phyloP scores from a whole-genome alignment of 2,888 invertebrate genomes.

The Phortica magna region DNA sequence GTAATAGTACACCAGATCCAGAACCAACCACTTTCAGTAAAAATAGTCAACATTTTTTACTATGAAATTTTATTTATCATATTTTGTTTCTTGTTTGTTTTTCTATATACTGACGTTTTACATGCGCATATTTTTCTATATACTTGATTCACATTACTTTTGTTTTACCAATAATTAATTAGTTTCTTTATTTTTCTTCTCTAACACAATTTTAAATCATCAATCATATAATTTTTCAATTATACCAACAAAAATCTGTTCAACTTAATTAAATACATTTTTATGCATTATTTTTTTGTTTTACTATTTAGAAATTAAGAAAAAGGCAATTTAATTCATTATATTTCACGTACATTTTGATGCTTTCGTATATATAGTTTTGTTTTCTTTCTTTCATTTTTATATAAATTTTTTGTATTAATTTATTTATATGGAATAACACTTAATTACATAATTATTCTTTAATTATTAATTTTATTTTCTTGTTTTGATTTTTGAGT shows the following conservation, averaged over 20 bases:
- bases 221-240: conserved; percentile 1
- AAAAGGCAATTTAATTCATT: conserved; percentile 34
- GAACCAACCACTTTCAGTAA: background rate
- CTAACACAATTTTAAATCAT: conserved; percentile 18
- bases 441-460: conserved; percentile 74
- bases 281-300: background rate
- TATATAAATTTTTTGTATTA: conserved; percentile 49
- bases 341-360: conserved; percentile 2
- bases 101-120: conserved; percentile 25
- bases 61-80: conserved; percentile 33
- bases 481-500: conserved; percentile 44
- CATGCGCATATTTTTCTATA: conserved; percentile 11
- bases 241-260: conserved; percentile 5
- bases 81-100: conserved; percentile 24
- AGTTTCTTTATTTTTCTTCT: conserved; percentile 5
- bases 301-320: conserved; percentile 31
- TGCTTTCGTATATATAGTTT: conserved; percentile 30
- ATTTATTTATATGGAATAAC: conserved; percentile 75
- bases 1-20: too few relatives aligned
- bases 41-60: background rate
- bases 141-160: conserved; percentile 14
- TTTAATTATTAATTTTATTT: conserved; percentile 70
- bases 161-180: conserved; percentile 29
- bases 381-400: conserved; percentile 24
- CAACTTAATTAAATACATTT: conserved; percentile 30